phyloP scores from a whole-genome alignment of 2,113 vertebrate genomes.

The Irena cyanogastra region DNA sequence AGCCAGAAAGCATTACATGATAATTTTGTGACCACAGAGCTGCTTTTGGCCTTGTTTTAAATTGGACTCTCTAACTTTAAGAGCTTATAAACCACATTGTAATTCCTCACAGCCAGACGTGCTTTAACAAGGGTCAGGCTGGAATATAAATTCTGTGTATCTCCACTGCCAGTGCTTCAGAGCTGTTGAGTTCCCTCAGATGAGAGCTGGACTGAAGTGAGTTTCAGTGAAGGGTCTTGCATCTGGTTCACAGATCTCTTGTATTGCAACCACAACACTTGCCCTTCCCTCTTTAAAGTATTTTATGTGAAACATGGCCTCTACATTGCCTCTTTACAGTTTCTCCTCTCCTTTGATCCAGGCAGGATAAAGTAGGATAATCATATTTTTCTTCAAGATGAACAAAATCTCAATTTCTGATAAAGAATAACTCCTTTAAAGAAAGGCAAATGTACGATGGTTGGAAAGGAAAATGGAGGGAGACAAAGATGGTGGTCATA shows the following conservation, averaged over 20 bases:
- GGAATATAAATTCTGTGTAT: background rate
- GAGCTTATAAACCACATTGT: background rate
- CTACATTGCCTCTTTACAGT: background rate
- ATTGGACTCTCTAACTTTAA: background rate
- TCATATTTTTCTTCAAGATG: background rate
- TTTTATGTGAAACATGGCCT: background rate
- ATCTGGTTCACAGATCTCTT: background rate
- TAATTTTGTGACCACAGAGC: background rate
- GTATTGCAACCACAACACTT: background rate
- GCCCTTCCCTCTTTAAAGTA: background rate
- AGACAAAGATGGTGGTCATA: background rate
- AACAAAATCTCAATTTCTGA: background rate
- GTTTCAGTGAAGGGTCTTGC: background rate
- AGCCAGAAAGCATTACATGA: background rate
- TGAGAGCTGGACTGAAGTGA: background rate
- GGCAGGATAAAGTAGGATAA: background rate
- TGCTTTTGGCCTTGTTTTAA: background rate
- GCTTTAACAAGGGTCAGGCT: background rate
- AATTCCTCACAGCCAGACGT: background rate
- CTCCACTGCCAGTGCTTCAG: background rate
- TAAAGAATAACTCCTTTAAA: background rate
- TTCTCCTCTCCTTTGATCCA: background rate
- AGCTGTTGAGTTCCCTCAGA: background rate
- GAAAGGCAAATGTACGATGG: background rate
- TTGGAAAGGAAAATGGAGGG: background rate